Conservation (phyloP, 2,113 vertebrate species). For the Leucopsar rothschildi region DNA sequence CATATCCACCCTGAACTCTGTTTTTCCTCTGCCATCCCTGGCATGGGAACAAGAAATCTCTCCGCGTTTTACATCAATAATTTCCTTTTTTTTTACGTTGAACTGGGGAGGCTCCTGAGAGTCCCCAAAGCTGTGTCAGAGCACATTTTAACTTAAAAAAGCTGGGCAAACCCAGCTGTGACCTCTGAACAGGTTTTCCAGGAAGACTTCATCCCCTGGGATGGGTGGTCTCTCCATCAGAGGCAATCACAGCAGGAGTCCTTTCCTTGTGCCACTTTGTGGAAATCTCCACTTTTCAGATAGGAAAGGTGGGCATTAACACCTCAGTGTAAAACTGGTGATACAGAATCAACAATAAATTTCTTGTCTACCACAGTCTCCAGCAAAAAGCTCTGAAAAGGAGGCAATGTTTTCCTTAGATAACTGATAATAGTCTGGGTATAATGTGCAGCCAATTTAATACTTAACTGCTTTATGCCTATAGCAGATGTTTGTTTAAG, state of each 20-base stretch:
- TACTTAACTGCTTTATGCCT: conserved; percentile 24
- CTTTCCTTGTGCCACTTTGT: background rate
- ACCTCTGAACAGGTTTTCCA: background rate
- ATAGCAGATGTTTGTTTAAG: conserved; percentile 51
- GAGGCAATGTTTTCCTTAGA: conserved; percentile 41
- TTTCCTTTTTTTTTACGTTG: fast-evolving
- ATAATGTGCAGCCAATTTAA: conserved; percentile 45
- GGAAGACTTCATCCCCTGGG: background rate
- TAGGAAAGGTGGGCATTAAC: background rate
- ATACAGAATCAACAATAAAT: conserved; percentile 14
- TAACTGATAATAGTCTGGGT: conserved; percentile 30
- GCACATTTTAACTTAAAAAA: background rate
- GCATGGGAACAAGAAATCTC: background rate
- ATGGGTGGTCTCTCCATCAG: background rate
- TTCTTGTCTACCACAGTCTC: background rate
- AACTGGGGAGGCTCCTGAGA: background rate
- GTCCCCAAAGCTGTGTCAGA: background rate
- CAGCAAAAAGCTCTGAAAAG: conserved; percentile 1
- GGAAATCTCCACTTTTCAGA: background rate
- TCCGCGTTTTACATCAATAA: background rate
- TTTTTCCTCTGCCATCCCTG: background rate
- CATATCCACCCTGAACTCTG: background rate
- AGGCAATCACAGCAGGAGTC: background rate
- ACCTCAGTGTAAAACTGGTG: background rate
- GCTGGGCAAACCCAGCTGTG: background rate